phyloP scores from a whole-genome alignment of 1,140 invertebrate genomes.

The fruit fly (Drosophila melanogaster) region DNA sequence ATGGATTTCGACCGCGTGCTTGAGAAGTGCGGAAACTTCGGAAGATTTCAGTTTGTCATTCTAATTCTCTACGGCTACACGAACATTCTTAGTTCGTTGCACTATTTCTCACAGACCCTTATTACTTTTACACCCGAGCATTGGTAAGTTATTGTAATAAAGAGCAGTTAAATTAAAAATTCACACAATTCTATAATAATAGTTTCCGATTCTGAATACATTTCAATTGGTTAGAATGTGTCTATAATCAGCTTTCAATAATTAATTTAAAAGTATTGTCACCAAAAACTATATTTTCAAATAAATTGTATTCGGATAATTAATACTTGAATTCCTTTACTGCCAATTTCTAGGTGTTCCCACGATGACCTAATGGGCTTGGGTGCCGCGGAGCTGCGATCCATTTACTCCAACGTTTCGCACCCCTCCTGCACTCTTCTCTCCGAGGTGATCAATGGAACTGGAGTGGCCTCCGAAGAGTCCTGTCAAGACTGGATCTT shows the following conservation, averaged over 20 bases:
- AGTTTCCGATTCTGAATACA: too few species aligned
- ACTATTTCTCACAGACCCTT: constrained; percentile 86
- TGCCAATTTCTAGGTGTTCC: constrained; percentile 37
- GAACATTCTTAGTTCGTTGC: constrained; percentile 85
- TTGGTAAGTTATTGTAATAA: constrained; percentile 62
- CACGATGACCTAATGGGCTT: constrained; percentile 58
- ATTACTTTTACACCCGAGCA: constrained; percentile 85
- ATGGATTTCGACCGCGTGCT: constrained; percentile 87
- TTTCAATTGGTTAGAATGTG: too few species aligned
- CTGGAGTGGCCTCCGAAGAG: constrained; percentile 38
- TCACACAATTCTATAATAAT: too few species aligned
- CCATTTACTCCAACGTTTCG: constrained; percentile 57
- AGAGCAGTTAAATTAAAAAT: background rate
- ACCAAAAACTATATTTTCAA: too few species aligned
- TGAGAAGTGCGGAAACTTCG: constrained; percentile 87
- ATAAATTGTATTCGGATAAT: too few species aligned
- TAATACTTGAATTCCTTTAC: too few species aligned
- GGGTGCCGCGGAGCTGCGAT: constrained; percentile 52
- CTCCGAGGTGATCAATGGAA: constrained; percentile 51
- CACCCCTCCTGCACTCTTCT: constrained; percentile 66
- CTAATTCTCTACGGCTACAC: constrained; percentile 86
- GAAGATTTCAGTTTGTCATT: constrained; percentile 86
- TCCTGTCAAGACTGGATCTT: constrained; percentile 85
- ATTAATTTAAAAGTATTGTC: too few species aligned
- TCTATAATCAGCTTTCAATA: too few species aligned